Evolutionary conservation across 2,113 vertebrate species (phyloP), one percentile per base, ranked within the genome.

Genomic region (Aphyosemion australe): DNA sequence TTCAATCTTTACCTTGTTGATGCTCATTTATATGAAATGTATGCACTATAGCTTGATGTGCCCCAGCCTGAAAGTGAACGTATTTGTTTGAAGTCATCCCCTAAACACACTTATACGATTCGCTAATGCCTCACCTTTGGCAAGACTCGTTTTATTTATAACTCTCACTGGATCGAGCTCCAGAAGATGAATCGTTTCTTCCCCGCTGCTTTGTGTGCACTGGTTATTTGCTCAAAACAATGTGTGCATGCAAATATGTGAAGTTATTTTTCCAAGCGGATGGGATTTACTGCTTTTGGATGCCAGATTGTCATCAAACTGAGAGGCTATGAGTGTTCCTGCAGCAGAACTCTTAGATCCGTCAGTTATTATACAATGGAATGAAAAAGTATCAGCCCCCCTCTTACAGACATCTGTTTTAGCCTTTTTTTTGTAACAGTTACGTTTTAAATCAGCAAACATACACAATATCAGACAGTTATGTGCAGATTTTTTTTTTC

Each of bases 51-150:
- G 41, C 31, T 34, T 13, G 31, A 49, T 19, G 69, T 57, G 49
- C 37, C 60, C 34, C 1, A n/a, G n/a, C 20, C 75, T 42, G 53
- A 26, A 63, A 65, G 7, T 19, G 43, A 55, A 48, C 62, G 4
- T 21, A 72, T 70, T 79, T 65, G 64, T 37, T 37, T 37, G 34
- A 37, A 37, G 34, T 37, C 34, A 10, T 1, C 34, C 72, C 75
- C 49, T 45, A 72, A 79, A 64, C 41, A 11, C 3, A 39, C 19
- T 42, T 66, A 0, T 73, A 65, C 77, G 69, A 53, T 76, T 62
- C 55, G 51, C 56, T 66, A 72, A 76, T 69, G 68, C 43, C 62
- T 65, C 65, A 76, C 72, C 72, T 84, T 83, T 61, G 15, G 32
- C 70, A 39, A 15, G 39, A 52, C 51, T 19, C 6, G 8, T 50